These are phyloP conservation scores for Papilio polyxenes DNA, from an alignment of 1,140 invertebrate species.

Conservation along the genomic window DNA sequence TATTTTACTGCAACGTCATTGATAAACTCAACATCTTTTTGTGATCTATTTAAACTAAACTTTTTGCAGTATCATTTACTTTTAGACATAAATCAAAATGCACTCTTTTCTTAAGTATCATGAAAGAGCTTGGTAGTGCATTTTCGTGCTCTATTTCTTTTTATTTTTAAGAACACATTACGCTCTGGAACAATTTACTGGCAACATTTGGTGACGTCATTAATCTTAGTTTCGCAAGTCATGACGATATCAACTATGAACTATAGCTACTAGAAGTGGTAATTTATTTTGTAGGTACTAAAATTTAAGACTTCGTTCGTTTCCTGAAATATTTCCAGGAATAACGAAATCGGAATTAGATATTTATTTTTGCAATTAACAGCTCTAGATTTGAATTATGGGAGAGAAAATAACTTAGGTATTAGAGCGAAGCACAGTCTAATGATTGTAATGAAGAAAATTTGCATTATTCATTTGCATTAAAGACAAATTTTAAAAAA, in stretches of 20 bases:
- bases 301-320: too few relatives aligned
- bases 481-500: too few relatives aligned
- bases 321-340: too few relatives aligned
- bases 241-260: neutral
- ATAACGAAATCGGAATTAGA: too few relatives aligned
- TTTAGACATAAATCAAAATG: conserved; percentile 12
- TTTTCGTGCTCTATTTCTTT: conserved; percentile 2
- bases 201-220: neutral
- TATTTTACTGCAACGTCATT: neutral
- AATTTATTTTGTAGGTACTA: neutral
- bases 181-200: conserved; percentile 20
- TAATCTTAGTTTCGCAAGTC: conserved; percentile 23
- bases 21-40: neutral
- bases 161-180: conserved; percentile 26
- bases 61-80: neutral
- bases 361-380: too few relatives aligned
- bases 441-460: too few relatives aligned
- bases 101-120: conserved; percentile 24
- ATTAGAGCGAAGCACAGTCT: too few relatives aligned
- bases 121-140: conserved; percentile 13
- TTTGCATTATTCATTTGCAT: too few relatives aligned
- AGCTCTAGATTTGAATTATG: too few relatives aligned
- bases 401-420: too few relatives aligned
- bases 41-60: neutral
- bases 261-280: neutral